Conservation (phyloP, 2,113 vertebrate species). For the Rhynchopsitta pachyrhyncha region DNA sequence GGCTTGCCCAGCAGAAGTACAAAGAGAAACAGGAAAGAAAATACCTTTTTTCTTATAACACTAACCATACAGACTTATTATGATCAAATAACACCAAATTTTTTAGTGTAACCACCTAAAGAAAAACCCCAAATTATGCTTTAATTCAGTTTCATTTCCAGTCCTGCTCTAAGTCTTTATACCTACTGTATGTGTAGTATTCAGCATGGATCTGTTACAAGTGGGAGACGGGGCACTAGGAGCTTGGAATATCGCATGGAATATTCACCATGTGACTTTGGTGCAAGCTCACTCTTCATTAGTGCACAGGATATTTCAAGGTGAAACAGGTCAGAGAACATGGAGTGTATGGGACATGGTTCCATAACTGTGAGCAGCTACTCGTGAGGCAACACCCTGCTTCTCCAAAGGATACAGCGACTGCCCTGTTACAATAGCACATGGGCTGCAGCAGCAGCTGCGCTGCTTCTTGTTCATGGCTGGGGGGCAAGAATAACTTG, state of each 20-base stretch:
- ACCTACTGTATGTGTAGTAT: neutral
- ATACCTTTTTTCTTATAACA: neutral
- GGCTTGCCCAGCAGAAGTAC: neutral
- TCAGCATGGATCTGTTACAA: neutral
- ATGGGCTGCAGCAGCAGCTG: neutral
- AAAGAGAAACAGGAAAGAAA: neutral
- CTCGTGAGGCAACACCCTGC: neutral
- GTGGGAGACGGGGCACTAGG: neutral
- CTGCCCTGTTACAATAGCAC: neutral
- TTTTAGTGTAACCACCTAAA: neutral
- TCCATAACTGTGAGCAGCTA: neutral
- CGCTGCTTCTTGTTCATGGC: neutral
- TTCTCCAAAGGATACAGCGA: neutral
- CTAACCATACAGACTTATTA: neutral
- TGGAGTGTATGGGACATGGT: neutral
- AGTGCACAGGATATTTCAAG: neutral
- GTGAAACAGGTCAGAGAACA: neutral
- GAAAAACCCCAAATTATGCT: neutral
- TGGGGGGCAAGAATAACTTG: neutral
- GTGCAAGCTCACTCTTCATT: neutral
- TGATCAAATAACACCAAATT: neutral
- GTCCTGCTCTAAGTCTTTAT: neutral
- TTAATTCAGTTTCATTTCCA: neutral
- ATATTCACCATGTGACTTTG: neutral
- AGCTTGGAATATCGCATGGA: neutral